Evolutionary conservation across 2,113 vertebrate species (phyloP), one percentile per base, ranked within the genome.

Genomic region (Urocolius indicus): DNA sequence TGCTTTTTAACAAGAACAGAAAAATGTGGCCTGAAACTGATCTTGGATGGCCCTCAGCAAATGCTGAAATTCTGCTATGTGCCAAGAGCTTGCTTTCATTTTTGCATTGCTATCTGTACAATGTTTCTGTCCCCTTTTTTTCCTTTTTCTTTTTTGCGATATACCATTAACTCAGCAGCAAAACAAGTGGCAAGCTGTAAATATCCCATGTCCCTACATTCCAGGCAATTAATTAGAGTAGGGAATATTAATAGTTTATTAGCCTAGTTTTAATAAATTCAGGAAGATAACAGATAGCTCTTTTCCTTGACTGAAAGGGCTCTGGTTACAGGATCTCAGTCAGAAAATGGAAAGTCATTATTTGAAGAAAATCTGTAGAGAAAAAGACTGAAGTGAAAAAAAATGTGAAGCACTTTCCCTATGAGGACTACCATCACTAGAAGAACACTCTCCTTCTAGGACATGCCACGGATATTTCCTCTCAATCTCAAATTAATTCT

Each of bases 401-500:
- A 62, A 34, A 38, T 2, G 2, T 48, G 57, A 68, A 78, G 27
- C 48, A n/a, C 17, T 59, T 74, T 54, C 26, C 20, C 18, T 87
- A 26, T 54, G 45, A 84, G 61, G 20, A 84, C 10, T 62, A 27
- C 17, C 86, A 55, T 19, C 46, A 61, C 51, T 18, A 36, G 83
- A 51, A 71, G 24, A 75, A 29, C 13, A 68, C 48, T 51, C 22
- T 68, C 89, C 46, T 34, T 86, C 94, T 84, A 92, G 69, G 55
- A 46, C 7, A 45, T 29, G 30, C 34, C 55, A 71, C 58, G 77
- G 77, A 83, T 41, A 18, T 77, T 71, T 48, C 48, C 61, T 71
- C 78, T 89, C 13, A 10, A 32, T 85, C 34, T 84, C 79, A 94
- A 91, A 84, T 95, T 92, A 36, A 2, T 93, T 95, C 76, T 72